A percentile compares a stretch with the other conserved stretches of the same genome.
Conservation (phyloP, 2,797 vertebrate genomes). For the Xiphorhynchus erythropygius region DNA sequence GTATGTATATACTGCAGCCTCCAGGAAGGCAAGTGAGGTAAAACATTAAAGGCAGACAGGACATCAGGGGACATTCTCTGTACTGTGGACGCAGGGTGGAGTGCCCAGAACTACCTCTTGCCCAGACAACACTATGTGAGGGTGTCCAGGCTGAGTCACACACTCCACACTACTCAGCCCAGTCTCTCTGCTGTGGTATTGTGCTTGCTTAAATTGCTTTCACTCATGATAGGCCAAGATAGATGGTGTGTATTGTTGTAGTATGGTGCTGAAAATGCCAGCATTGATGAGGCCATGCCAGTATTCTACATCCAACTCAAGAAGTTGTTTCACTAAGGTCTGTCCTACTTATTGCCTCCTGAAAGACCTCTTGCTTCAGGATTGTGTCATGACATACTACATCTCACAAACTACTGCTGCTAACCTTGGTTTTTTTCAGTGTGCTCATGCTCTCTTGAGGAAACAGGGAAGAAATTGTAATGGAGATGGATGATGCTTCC, state of each 20-base stretch:
- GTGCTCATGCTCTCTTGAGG: background rate
- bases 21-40: rapidly evolving
- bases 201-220: background rate
- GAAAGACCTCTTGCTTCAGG: background rate
- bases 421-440: background rate
- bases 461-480: background rate
- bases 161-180: background rate
- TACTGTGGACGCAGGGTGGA: rapidly evolving
- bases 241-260: background rate
- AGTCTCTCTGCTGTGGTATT: background rate
- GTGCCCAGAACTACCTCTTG: background rate
- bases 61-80: rapidly evolving
- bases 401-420: background rate
- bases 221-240: background rate
- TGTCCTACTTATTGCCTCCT: background rate
- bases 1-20: background rate
- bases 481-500: background rate
- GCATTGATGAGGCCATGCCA: background rate
- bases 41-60: background rate
- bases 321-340: background rate
- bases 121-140: rapidly evolving
- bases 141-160: no score
- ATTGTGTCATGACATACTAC: rapidly evolving
- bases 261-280: background rate
- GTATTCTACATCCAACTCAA: background rate